These are phyloP conservation scores for Thoracochromis brauschi DNA, from an alignment of 2,113 vertebrate genomes.

Conservation along the genomic window DNA sequence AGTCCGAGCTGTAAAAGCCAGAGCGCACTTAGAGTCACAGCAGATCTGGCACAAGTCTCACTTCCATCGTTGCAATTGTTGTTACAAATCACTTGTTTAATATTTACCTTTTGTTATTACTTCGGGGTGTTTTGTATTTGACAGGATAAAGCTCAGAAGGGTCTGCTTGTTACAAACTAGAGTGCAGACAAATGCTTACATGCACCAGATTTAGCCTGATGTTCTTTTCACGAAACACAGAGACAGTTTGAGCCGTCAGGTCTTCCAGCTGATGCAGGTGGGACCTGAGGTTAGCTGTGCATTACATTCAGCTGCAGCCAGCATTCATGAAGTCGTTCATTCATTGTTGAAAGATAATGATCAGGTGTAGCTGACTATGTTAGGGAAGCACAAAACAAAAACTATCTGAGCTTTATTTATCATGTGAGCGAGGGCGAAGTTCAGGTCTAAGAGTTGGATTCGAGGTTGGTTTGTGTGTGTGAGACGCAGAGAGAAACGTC, in stretches of 20 bases:
- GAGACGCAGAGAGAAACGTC: neutral
- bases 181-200: neutral
- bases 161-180: neutral
- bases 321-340: neutral
- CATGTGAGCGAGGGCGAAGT: neutral
- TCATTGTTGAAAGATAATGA: neutral
- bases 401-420: neutral
- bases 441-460: accelerated
- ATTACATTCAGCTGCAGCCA: neutral
- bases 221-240: neutral
- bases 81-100: neutral
- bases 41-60: neutral
- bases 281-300: neutral
- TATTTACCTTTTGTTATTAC: neutral
- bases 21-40: neutral
- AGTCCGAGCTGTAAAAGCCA: constrained; percentile 81
- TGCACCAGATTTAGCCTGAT: neutral
- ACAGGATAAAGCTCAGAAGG: neutral
- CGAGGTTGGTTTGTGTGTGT: neutral
- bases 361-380: neutral
- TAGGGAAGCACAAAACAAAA: neutral
- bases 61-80: accelerated
- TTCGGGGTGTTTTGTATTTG: accelerated
- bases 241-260: neutral
- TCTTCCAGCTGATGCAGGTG: neutral